A percentile compares a stretch with the other conserved stretches of the same genome.
These are phyloP conservation scores for Strigops habroptila DNA, from an alignment of 2,113 vertebrate genomes.

Conservation along the genomic window DNA sequence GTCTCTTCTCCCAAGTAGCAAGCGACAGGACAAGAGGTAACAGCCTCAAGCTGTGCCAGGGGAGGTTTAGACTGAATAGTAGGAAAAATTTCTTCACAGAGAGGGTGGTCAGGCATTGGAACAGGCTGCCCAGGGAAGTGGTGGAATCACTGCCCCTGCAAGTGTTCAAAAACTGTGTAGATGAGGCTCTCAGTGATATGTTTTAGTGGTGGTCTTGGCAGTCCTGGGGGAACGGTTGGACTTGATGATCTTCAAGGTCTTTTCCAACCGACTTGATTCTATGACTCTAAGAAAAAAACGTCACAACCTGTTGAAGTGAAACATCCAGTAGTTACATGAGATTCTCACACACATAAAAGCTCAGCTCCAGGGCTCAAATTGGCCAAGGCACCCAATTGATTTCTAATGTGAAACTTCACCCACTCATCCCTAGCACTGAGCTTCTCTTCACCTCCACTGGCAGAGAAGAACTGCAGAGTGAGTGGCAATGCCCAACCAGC, in stretches of 20 bases:
- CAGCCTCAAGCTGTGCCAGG: not conserved
- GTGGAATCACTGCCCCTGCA: not conserved
- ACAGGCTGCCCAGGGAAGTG: not conserved
- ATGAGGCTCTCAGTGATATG: not conserved
- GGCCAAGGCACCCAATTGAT: rapidly evolving
- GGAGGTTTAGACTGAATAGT: not conserved
- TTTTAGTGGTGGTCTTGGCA: not conserved
- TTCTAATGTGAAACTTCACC: not conserved
- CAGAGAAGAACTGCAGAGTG: not conserved
- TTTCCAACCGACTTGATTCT: not conserved
- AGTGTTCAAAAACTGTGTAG: not conserved
- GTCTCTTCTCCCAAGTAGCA: not conserved
- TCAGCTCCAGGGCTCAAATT: not conserved
- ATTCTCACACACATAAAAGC: not conserved
- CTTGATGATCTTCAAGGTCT: not conserved
- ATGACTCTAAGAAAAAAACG: not conserved
- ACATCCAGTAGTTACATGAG: not conserved
- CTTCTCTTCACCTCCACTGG: not conserved
- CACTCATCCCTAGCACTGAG: too few species aligned
- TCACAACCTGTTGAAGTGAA: not conserved
- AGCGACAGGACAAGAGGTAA: not conserved
- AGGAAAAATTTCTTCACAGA: not conserved
- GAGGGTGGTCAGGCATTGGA: not conserved
- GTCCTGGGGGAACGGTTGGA: not conserved
- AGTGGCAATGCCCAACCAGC: not conserved